Conservation (phyloP, 2,113 vertebrate species). For the Gopherus evgoodei region DNA sequence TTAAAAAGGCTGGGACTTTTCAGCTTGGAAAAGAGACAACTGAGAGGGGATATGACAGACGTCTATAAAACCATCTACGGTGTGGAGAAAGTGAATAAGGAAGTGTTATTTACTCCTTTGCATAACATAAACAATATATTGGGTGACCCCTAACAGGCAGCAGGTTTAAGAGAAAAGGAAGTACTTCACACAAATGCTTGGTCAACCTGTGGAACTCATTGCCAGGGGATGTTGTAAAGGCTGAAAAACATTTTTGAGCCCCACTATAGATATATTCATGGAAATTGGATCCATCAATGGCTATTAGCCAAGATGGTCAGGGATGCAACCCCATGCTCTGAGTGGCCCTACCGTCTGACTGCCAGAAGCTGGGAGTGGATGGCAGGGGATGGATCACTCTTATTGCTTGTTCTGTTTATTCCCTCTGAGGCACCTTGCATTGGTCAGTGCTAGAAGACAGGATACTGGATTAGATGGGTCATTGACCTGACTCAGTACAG, state of each 20-base stretch:
- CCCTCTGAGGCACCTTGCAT: neutral
- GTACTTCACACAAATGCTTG: neutral
- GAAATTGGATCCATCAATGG: too few species aligned
- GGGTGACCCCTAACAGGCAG: neutral
- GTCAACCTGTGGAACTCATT: neutral
- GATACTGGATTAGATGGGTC: neutral
- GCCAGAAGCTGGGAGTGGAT: neutral
- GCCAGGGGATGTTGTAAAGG: neutral
- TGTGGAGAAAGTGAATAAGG: neutral
- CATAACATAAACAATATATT: neutral
- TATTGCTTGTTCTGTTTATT: neutral
- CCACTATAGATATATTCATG: neutral
- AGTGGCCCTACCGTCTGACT: neutral
- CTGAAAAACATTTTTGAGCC: too few species aligned
- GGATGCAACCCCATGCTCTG: neutral
- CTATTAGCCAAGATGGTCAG: neutral
- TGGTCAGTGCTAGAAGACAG: neutral
- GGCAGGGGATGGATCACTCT: neutral
- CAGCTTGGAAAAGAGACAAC: neutral
- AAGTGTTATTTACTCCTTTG: neutral
- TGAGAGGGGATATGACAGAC: too few species aligned
- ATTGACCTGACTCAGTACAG: neutral
- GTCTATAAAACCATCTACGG: neutral
- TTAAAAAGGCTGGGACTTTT: neutral
- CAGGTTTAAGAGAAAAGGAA: neutral